Evolutionary conservation across 2,888 invertebrate genomes (phyloP).

Genomic region (Drosophila emarginata): DNA sequence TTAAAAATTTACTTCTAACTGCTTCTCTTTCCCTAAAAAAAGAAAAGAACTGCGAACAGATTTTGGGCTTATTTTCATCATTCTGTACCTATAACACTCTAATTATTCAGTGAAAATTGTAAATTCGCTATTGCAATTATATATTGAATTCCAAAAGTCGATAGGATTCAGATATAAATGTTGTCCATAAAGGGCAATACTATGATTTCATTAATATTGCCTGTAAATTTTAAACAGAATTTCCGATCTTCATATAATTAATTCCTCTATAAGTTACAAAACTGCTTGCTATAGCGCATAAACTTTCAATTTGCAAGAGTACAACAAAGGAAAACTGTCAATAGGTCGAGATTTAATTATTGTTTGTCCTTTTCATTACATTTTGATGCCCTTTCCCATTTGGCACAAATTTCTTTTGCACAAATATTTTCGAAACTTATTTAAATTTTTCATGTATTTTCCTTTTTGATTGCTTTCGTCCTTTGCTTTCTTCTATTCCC

Average conservation of each 20-base stretch:
- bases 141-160: too few species aligned
- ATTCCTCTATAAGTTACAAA: background rate
- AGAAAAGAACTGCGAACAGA: background rate
- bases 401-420: background rate
- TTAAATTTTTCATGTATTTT: slow-evolving; percentile 10
- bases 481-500: background rate
- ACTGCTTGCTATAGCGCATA: background rate
- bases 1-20: background rate
- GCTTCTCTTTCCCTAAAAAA: background rate
- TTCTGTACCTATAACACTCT: background rate
- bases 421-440: background rate
- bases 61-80: background rate
- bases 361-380: slow-evolving; percentile 9
- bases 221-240: too few species aligned
- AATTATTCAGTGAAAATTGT: too few species aligned
- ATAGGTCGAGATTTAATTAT: slow-evolving; percentile 15
- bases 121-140: too few species aligned
- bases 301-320: background rate
- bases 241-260: too few species aligned
- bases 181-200: too few species aligned
- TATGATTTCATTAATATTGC: too few species aligned
- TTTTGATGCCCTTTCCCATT: background rate
- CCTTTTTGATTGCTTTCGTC: background rate
- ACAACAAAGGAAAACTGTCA: background rate
- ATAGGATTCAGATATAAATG: too few species aligned